Evolutionary conservation across 1,140 invertebrate genomes (phyloP).

Genomic region (Ceratina japonica): DNA sequence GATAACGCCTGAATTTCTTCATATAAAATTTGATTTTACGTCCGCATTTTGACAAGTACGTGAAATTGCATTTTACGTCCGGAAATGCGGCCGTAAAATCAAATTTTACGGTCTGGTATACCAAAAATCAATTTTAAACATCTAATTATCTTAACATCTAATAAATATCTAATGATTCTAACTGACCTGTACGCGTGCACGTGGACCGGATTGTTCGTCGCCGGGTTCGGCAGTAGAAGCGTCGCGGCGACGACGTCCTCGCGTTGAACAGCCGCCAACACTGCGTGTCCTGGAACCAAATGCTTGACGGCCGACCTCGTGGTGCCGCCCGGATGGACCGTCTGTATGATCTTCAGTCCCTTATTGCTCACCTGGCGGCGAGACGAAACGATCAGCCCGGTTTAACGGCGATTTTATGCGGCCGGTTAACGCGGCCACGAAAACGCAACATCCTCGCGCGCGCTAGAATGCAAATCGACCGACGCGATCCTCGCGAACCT

Average conservation of each 20-base stretch:
- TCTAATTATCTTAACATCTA: no score
- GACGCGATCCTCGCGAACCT: not conserved
- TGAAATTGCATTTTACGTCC: no score
- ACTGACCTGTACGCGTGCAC: constrained; percentile 92
- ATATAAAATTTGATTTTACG: no score
- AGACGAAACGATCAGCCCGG: constrained; percentile 36
- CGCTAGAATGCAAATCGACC: constrained; percentile 30
- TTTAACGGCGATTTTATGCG: constrained; percentile 26
- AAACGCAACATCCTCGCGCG: not conserved
- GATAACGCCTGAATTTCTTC: no score
- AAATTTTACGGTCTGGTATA: no score
- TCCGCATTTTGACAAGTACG: no score
- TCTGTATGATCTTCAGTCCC: constrained; percentile 96
- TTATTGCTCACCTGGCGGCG: constrained; percentile 90
- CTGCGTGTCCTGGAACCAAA: constrained; percentile 95
- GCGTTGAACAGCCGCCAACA: constrained; percentile 91
- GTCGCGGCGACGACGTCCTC: constrained; percentile 96
- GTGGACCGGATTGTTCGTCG: constrained; percentile 91
- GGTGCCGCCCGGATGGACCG: constrained; percentile 81
- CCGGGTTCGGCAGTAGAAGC: constrained; percentile 93
- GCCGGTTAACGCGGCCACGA: not conserved
- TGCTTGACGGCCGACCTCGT: constrained; percentile 90
- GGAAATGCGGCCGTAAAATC: no score
- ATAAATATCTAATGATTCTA: not conserved
- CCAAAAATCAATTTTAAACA: no score